A percentile compares a stretch with the other conserved stretches of the same genome.
These are phyloP conservation scores for Heliconius hewitsoni DNA, from an alignment of 1,140 invertebrate species.

Conservation along the genomic window DNA sequence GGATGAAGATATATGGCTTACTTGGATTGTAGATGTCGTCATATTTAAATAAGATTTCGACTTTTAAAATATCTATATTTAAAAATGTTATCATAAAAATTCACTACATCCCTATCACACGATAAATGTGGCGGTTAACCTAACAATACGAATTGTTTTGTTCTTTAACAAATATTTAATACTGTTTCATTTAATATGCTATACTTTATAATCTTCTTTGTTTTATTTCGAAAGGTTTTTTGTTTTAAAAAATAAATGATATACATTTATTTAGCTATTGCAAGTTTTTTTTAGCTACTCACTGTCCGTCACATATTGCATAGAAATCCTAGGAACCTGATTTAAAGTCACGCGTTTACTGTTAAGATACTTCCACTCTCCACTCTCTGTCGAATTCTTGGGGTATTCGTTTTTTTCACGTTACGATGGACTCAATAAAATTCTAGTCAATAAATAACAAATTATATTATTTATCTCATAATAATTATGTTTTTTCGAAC, in stretches of 20 bases:
- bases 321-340: no score
- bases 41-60: background rate
- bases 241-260: background rate
- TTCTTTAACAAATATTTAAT: conserved; percentile 1
- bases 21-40: no score
- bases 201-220: background rate
- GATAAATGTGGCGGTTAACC: conserved; percentile 5
- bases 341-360: no score
- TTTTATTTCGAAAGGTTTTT: background rate
- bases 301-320: background rate
- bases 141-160: background rate
- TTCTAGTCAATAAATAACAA: no score
- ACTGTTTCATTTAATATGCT: background rate
- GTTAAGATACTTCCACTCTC: no score
- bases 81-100: background rate
- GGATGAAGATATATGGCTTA: no score
- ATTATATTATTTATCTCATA: no score
- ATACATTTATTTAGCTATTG: background rate
- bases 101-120: background rate
- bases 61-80: background rate
- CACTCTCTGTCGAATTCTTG: no score
- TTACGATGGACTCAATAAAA: no score
- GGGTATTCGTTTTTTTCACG: no score
- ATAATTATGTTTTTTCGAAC: no score
- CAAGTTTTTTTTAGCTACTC: background rate